Evolutionary conservation across 2,888 invertebrate genomes (phyloP), one percentile per base, ranked within the genome.

Genomic region (Catocala nupta): DNA sequence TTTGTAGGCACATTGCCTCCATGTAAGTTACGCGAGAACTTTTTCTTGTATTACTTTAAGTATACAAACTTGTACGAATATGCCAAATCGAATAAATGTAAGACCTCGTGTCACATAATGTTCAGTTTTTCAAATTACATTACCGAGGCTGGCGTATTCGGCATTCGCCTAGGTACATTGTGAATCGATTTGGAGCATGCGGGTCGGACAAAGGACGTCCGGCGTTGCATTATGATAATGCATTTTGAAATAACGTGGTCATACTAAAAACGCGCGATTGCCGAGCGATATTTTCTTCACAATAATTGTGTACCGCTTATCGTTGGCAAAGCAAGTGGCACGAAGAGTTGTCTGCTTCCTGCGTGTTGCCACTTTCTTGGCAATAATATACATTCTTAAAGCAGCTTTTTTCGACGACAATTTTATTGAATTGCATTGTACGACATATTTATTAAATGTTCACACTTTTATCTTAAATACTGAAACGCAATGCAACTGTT

Each of bases 191-290:
- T 74, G 68, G 71, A 69, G 70, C 75, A 81, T 78, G 72, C 78
- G 80, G 78, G 78, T 66, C 64, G 76, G 75, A 84, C 83, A 83
- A 83, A 82, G 81, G 77, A 73, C 75, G 66, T 67, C 55, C 72
- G 70, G 62, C 77, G 74, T 70, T 77, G 78, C 82, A 83, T 86
- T 82, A 84, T 80, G 77, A 78, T 85, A 85, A 84, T 85, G 76
- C 75, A 67, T 73, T 77, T 67, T 61, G 71, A 75, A 81, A 75
- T 78, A 80, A 73, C 62, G 65, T 63, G 58, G 56, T 63, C 70
- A 67, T 70, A 72, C 74, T 68, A 69, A 71, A 63, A 71, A 63
- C 65, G 55, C 49, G 47, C 47, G 60, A 66, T 67, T 63, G 49
- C 43, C 13, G 65, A 55, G 58, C 64, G 54, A 62, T 50, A 53